Evolutionary conservation across 2,113 vertebrate genomes (phyloP), one percentile per base, ranked within the genome.

Genomic region (Lonchura striata): DNA sequence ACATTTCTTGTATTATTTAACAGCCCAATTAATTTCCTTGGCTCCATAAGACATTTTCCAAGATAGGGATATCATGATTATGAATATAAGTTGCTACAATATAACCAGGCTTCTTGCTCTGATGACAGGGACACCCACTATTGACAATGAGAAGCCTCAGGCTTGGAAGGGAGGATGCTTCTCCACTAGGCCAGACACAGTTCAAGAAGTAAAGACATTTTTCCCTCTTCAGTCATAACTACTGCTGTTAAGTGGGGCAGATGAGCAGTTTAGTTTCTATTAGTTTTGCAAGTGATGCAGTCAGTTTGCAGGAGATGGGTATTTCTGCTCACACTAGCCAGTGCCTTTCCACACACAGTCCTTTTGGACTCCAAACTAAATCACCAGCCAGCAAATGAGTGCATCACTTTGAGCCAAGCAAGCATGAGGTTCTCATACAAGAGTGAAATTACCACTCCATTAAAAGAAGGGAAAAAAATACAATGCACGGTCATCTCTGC

Each of bases 1-100:
- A 79, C 53, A 60, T 65, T 92, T 60, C 74, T 92, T 88, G 69
- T 18, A 82, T 79, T 90, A 74, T 78, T 89, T 93, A 86, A 84
- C 47, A 76, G 46, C 46, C 44, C 46, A 65, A 49, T 60, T 84
- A 90, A 71, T 64, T 82, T 64, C 80, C 56, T 50, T 68, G 72
- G 83, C 68, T 91, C 60, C 76, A 74, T n/a, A 92, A 93, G 56
- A 23, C 70, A 82, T 69, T 87, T 82, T 28, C n/a, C 54, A 79
- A 46, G 52, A 46, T 75, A 86, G n/a, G 52, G 47, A 66, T 59
- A 80, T 50, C 49, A 59, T 16, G 30, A 84, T 41, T 64, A 57
- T 15, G 25, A 87, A 60, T 47, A 1, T 35, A 76, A 92, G 63
- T 41, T 82, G 37, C 49, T 53, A 86, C 76, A 93, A 84, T 25